Evolutionary conservation across 2,797 vertebrate genomes (phyloP).

Genomic region (Margarornis squamiger): DNA sequence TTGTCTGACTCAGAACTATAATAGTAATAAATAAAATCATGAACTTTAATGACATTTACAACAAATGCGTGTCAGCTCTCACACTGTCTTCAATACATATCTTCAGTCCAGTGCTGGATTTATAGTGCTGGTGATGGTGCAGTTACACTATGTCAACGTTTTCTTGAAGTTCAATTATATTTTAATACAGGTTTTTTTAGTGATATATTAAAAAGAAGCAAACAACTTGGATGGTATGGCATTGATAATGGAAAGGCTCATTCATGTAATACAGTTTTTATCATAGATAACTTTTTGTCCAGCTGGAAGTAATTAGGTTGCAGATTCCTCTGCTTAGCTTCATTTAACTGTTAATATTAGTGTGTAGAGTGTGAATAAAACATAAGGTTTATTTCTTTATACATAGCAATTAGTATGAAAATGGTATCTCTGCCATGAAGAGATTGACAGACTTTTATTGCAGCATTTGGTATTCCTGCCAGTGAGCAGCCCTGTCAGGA

Average conservation of each 20-base stretch:
- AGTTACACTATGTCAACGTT: background rate
- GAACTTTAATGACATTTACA: background rate
- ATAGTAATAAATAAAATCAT: background rate
- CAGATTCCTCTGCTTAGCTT: background rate
- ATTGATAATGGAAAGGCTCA: background rate
- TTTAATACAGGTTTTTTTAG: background rate
- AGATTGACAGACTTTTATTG: background rate
- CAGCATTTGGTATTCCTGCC: background rate
- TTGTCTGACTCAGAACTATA: background rate
- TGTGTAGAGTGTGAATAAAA: background rate
- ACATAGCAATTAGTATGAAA: background rate
- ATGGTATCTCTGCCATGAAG: background rate
- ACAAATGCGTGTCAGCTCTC: background rate
- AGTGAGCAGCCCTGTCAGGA: background rate
- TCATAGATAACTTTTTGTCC: background rate
- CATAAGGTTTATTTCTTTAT: background rate
- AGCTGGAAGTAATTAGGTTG: background rate
- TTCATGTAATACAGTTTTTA: background rate
- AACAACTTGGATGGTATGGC: background rate
- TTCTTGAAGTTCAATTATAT: background rate
- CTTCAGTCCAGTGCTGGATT: background rate
- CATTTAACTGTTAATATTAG: background rate
- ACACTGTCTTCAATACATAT: accelerated
- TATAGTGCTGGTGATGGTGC: background rate
- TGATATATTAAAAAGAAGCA: background rate